Conservation (phyloP, 2,113 vertebrate genomes). For the Papio anubis region DNA sequence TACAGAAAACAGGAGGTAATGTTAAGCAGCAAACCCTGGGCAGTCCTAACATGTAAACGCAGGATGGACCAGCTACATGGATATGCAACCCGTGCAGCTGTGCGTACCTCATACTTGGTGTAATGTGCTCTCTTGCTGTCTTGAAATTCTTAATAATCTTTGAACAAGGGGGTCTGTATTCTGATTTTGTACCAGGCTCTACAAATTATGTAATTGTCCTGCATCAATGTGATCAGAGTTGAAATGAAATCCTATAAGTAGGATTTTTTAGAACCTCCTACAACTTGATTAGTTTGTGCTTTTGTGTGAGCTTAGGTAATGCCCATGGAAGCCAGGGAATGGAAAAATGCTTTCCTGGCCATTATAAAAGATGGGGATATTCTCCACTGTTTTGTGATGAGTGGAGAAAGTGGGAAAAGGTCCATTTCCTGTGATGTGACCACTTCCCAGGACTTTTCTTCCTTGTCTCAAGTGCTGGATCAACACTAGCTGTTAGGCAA, state of each 20-base stretch:
- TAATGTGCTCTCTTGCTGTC: background rate
- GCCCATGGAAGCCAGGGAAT: background rate
- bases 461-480: background rate
- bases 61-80: background rate
- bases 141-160: background rate
- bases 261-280: background rate
- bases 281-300: constrained; percentile 30
- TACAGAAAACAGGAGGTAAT: background rate
- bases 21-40: background rate
- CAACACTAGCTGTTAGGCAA: background rate
- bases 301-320: constrained; percentile 44
- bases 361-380: background rate
- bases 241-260: background rate
- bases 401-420: background rate
- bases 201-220: background rate
- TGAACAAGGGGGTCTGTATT: background rate
- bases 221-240: constrained; percentile 12
- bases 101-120: background rate
- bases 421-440: background rate
- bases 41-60: background rate
- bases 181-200: background rate
- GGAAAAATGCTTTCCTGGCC: constrained; percentile 12
- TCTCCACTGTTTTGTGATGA: background rate
- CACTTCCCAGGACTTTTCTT: background rate
- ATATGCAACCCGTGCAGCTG: no score